A percentile compares a stretch with the other conserved stretches of the same genome.
Conservation (phyloP, 2,888 invertebrate species). For the Phalera bucephala region DNA sequence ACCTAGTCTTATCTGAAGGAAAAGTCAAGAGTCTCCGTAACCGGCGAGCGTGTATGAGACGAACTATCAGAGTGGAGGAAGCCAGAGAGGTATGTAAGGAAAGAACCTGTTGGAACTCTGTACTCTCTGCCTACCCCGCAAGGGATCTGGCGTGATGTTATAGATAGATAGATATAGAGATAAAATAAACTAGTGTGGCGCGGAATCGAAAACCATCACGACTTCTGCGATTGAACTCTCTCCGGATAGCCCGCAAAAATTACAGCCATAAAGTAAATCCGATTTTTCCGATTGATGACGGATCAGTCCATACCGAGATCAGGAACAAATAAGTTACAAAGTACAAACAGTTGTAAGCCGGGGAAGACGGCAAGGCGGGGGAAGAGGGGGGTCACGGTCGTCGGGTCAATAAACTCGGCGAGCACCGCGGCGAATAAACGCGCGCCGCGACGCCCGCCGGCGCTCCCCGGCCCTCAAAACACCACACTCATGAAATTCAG, state of each 20-base stretch:
- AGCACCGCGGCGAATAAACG: slow-evolving; percentile 49
- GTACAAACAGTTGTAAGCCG: slow-evolving; percentile 35
- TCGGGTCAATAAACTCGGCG: slow-evolving; percentile 65
- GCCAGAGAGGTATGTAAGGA: no score
- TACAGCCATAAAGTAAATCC: slow-evolving; percentile 1
- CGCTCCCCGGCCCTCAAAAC: slow-evolving; percentile 30
- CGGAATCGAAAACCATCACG: background rate
- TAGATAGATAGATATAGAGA: no score
- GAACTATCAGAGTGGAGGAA: no score
- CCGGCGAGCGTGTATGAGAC: no score
- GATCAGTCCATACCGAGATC: slow-evolving; percentile 17
- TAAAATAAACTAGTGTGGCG: no score
- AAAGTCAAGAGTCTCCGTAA: no score
- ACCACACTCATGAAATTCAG: slow-evolving; percentile 41
- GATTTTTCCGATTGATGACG: slow-evolving; percentile 6
- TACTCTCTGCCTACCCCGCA: no score
- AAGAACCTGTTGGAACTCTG: no score
- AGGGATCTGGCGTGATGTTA: no score
- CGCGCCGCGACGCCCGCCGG: slow-evolving; percentile 37
- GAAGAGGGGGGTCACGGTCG: slow-evolving; percentile 67
- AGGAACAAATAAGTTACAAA: slow-evolving; percentile 42
- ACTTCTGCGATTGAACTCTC: background rate
- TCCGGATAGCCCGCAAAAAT: background rate
- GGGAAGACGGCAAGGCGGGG: slow-evolving; percentile 17
- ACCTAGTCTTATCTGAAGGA: no score